Base-by-base conservation (phyloP, 2,113 vertebrate genomes). In the Riparia riparia region DNA sequence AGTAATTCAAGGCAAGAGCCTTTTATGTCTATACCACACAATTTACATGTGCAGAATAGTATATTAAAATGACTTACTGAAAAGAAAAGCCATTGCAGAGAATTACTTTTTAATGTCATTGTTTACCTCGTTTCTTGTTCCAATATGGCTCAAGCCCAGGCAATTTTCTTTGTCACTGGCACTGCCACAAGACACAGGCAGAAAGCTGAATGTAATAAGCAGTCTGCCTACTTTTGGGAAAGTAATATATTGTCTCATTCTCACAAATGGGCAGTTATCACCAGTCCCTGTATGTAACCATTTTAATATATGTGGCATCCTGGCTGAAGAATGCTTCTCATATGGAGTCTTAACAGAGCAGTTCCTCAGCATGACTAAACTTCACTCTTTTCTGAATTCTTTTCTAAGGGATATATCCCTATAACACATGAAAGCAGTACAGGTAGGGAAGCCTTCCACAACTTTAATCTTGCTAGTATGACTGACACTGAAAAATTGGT, bases 61-160 rank as follows among this genome's bases (percentile, higher is more conserved):
- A 58, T 47, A 64, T 80, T 89, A 83, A 79, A 95, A 93, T 80
- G 31, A 77, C 70, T 82, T 70, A 72, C 28, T 51, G 47, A 88
- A 97, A 92, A 95, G 70, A 91, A 85, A 92, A 90, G 18, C 5
- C n/a, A 56, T 94, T 77, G 28, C 60, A 93, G 24, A 85, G 63
- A 90, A 94, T 91, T 94, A 89, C 82, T 53, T 90, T 95, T 81
- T 88, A 93, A 96, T 95, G 76, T 56, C 28, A 90, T 53, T 92
- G 49, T 94, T 96, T 93, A 82, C 60, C 57, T 81, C 80, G 42
- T 89, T 92, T 94, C 76, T 96, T 86, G n/a, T 70, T 95, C 71
- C 90, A 90, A 16, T 44, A 60, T 65, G 88, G 85, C 82, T 84
- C 82, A 86, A 81, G 25, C 56, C 71, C 72, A 93, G 44, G 49